Evolutionary conservation across 2,113 vertebrate species (phyloP), one percentile per base, ranked within the genome.

Genomic region (Gymnarchus niloticus): DNA sequence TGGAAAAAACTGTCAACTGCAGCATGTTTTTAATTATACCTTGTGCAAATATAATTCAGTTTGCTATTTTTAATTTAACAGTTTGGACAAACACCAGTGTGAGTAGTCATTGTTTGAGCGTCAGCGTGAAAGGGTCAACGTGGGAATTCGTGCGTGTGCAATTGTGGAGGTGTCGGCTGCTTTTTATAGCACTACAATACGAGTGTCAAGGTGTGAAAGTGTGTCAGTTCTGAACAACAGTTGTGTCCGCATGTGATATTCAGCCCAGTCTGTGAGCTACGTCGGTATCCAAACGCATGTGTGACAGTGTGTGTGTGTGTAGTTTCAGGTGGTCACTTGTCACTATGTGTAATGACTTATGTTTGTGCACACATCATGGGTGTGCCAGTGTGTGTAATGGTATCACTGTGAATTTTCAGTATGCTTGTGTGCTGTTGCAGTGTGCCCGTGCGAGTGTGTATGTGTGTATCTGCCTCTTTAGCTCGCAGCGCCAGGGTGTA

Each of bases 21-120:
- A 37, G 9, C 80, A 51, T 49, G 25, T 82, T 82, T 54, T 33
- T 28, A 82, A 81, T 81, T 81, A 17, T 81, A 33, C 81, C 28
- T 49, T 44, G 33, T 59, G 54, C 52, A 83, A 59, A 83, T 56
- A 44, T 59, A 56, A 83, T 57, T 83, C 49, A 49, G 49, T n/a
- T 81, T 81, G 54, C 56, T 83, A 59, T 83, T 83, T 83, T 83
- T 56, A 83, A 83, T 83, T n/a, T 59, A 83, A 83, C 33, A 44
- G 54, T 28, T 83, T 57, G 52, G 76, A 41, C 82, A 83, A 83
- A 33, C 52, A 59, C 65, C n/a, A 44, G 49, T 28, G 65, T 85
- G 56, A 41, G 69, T n/a, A 82, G 46, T 73, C 52, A 49, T n/a
- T 65, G 37, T 49, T 33, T 73, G 61, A 69, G 25, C 33, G 33